Evolutionary conservation across 2,888 invertebrate genomes (phyloP).

Genomic region (Trissolcus japonicus): DNA sequence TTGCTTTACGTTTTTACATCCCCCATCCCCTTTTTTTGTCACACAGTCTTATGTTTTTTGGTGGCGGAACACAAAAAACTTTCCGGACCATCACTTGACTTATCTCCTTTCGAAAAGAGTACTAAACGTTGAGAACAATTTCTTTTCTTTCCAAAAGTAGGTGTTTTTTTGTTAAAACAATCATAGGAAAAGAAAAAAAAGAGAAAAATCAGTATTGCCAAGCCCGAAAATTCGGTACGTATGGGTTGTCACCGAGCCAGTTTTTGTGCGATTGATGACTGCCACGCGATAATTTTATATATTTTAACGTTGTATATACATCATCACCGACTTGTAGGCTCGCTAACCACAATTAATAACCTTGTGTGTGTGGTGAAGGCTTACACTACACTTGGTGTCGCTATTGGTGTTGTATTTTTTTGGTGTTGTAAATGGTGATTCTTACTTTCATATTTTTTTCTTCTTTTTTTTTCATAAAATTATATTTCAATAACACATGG

Average conservation of each 20-base stretch:
- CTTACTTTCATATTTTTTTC: too few species aligned
- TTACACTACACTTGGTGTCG: conserved; percentile 76
- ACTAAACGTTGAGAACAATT: not conserved
- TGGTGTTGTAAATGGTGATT: conserved; percentile 73
- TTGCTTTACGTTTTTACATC: conserved; percentile 49
- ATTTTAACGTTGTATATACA: conserved; percentile 52
- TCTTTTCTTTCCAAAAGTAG: not conserved
- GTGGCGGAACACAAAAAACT: conserved; percentile 40
- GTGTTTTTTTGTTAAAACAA: not conserved
- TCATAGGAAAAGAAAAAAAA: not conserved
- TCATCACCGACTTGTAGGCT: conserved; percentile 57
- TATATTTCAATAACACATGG: conserved; percentile 64
- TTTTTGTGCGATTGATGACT: conserved; percentile 44
- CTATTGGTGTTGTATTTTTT: conserved; percentile 74
- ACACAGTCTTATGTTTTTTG: conserved; percentile 22
- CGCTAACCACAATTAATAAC: conserved; percentile 68
- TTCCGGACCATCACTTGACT: not conserved
- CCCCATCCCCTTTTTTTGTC: conserved; percentile 17
- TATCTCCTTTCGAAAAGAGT: conserved; percentile 8
- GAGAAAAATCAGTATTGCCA: not conserved
- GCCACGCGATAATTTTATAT: conserved; percentile 22
- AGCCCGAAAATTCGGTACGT: conserved; percentile 8
- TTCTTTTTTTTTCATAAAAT: conserved; percentile 33
- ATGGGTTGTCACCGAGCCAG: conserved; percentile 21
- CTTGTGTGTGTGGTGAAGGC: conserved; percentile 74